Evolutionary conservation across 2,888 invertebrate genomes (phyloP).

Genomic region (Allacma fusca): DNA sequence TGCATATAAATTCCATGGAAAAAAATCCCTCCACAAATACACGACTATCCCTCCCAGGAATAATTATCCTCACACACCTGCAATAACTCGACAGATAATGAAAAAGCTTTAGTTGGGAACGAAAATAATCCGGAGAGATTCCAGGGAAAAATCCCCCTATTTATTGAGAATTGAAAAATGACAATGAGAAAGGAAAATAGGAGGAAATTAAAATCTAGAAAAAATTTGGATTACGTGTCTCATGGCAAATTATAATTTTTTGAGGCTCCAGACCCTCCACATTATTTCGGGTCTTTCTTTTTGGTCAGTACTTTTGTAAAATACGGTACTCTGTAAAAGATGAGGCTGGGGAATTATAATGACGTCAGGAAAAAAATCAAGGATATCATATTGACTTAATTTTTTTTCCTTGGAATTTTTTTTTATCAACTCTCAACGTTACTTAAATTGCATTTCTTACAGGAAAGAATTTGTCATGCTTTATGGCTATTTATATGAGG

Average conservation of each 20-base stretch:
- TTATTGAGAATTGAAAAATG: neutral
- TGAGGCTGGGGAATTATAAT: too few species aligned
- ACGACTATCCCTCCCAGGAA: too few species aligned
- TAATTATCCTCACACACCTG: too few species aligned
- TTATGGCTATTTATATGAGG: neutral
- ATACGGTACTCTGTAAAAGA: too few species aligned
- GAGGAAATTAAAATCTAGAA: constrained; percentile 17
- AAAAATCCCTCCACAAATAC: too few species aligned
- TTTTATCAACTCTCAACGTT: constrained; percentile 30
- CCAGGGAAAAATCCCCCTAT: neutral
- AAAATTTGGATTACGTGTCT: constrained; percentile 41
- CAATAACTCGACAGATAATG: too few species aligned
- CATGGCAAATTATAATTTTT: constrained; percentile 36
- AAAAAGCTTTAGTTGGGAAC: too few species aligned
- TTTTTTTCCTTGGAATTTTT: neutral
- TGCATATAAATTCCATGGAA: too few species aligned
- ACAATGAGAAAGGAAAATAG: neutral
- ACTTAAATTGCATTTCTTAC: constrained; percentile 39
- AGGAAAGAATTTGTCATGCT: constrained; percentile 56
- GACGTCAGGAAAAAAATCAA: too few species aligned
- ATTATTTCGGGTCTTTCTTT: too few species aligned
- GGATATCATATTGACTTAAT: constrained; percentile 28
- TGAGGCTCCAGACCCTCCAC: neutral
- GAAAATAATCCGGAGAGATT: too few species aligned
- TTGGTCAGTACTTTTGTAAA: too few species aligned